These are phyloP conservation scores for Verasper variegatus DNA, from an alignment of 2,113 vertebrate genomes.

Conservation along the genomic window DNA sequence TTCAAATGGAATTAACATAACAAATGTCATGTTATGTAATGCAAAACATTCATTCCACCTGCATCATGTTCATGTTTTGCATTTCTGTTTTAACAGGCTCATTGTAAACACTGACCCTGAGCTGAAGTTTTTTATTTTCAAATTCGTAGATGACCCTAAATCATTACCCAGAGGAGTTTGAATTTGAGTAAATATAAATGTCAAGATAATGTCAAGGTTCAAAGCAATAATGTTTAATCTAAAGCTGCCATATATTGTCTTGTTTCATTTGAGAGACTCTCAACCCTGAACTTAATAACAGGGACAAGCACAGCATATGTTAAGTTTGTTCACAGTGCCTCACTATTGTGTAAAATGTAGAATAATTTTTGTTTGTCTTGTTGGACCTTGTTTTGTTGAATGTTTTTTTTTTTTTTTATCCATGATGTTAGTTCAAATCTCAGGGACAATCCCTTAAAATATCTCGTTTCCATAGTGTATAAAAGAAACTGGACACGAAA, in stretches of 20 bases:
- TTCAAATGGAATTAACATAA: not conserved
- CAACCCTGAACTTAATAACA: not conserved
- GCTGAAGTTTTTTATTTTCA: too few species aligned
- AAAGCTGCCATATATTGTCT: not conserved
- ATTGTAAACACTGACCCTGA: not conserved
- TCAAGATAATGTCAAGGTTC: not conserved
- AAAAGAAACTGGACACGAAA: not conserved
- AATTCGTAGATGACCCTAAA: not conserved
- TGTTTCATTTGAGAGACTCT: not conserved
- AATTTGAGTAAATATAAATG: not conserved
- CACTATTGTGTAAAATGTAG: not conserved
- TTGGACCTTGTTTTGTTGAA: not conserved
- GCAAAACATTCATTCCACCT: too few species aligned
- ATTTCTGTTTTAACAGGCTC: not conserved
- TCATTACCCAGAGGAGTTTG: not conserved
- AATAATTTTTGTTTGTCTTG: not conserved
- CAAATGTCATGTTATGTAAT: not conserved
- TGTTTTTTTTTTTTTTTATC: not conserved
- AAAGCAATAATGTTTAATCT: not conserved
- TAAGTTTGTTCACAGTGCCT: not conserved
- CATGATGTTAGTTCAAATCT: not conserved
- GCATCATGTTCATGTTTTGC: not conserved
- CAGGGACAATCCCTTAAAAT: not conserved
- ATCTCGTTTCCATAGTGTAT: not conserved
- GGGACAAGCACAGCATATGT: not conserved